Conservation (phyloP, 2,113 vertebrate genomes). For the Prolemur simus region DNA sequence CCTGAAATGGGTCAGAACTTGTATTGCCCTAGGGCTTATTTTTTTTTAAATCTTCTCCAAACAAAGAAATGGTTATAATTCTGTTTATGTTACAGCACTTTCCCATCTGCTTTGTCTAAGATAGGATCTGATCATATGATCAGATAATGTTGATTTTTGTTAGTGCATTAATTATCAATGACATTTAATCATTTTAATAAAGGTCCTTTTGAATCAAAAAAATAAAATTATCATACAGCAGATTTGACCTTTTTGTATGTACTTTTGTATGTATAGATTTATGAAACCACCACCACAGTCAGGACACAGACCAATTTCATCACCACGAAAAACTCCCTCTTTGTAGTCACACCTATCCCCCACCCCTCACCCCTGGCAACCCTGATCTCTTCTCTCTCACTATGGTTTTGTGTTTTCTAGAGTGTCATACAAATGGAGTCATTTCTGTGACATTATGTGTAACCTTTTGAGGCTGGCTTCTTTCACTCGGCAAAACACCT, state of each 20-base stretch:
- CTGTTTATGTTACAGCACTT: neutral
- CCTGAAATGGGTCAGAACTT: neutral
- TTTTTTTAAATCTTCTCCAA: neutral
- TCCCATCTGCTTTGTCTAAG: neutral
- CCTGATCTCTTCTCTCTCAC: neutral
- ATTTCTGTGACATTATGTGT: neutral
- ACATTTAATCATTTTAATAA: conserved; percentile 63
- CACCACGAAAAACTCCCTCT: neutral
- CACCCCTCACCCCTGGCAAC: no score
- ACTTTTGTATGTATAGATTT: neutral
- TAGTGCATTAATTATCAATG: conserved; percentile 50
- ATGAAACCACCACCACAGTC: neutral
- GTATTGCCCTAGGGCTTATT: neutral
- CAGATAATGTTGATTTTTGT: conserved; percentile 55
- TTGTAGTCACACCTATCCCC: neutral
- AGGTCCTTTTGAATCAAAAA: conserved; percentile 34
- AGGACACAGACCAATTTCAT: neutral
- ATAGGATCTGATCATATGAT: neutral
- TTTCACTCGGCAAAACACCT: neutral
- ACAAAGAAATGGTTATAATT: neutral
- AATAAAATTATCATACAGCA: neutral
- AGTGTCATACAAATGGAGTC: neutral
- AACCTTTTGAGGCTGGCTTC: neutral
- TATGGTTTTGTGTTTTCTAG: neutral
- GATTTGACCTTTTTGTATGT: neutral